phyloP scores from a whole-genome alignment of 2,797 vertebrate genomes.

The Bradypodion ventrale region DNA sequence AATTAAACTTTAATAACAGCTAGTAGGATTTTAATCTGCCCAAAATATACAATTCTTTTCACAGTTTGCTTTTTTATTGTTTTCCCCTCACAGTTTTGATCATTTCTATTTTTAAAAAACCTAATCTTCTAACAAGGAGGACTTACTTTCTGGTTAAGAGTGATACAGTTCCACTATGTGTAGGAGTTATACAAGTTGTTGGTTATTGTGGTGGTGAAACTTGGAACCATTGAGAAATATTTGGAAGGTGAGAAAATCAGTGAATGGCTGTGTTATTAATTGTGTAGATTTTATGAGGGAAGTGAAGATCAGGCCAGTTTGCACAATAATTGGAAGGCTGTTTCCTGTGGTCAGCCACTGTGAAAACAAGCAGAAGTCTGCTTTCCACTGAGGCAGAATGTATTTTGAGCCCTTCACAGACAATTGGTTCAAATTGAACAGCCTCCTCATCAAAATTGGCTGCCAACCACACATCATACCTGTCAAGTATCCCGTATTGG shows the following conservation, averaged over 20 bases:
- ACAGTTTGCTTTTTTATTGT: not conserved
- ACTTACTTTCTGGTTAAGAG: not conserved
- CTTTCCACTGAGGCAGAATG: not conserved
- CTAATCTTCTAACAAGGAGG: not conserved
- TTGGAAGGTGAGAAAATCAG: not conserved
- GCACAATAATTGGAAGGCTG: not conserved
- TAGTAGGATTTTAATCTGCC: not conserved
- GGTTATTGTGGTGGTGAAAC: too few species aligned
- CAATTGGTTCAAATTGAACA: not conserved
- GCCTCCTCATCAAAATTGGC: not conserved
- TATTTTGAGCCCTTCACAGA: not conserved
- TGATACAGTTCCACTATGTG: not conserved
- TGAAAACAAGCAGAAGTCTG: not conserved
- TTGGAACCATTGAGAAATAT: not conserved
- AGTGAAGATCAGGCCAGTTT: not conserved
- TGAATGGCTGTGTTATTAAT: not conserved
- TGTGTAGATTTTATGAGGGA: not conserved
- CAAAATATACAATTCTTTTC: not conserved
- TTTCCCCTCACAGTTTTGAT: not conserved
- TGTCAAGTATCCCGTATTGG: too few species aligned
- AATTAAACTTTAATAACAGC: slow-evolving; percentile 2
- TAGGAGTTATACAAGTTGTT: not conserved
- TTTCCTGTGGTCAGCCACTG: not conserved
- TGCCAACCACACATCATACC: too few species aligned
- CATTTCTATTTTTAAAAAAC: not conserved